Percentiles rank a stretch among this genome's conserved stretches.
Conservation (phyloP, 2,113 vertebrate species). For the Ammodytes marinus region DNA sequence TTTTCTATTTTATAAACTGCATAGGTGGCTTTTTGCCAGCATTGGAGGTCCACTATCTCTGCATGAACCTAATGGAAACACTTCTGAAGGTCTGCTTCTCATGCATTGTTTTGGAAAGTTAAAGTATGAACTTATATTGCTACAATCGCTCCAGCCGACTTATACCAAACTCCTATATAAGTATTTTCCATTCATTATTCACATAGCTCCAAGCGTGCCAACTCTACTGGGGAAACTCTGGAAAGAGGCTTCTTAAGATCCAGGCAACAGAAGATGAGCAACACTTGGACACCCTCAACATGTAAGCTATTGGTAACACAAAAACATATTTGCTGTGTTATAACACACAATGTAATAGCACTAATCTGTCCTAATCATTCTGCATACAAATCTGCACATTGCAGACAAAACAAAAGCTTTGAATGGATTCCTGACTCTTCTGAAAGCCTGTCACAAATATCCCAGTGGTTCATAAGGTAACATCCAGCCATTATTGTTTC, state of each 20-base stretch:
- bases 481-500: constrained; percentile 32
- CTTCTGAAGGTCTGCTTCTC: constrained; percentile 8
- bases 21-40: not conserved
- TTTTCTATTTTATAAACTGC: not conserved
- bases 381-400: constrained; percentile 12
- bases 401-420: constrained; percentile 31
- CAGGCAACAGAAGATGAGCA: constrained; percentile 18
- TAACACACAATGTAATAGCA: constrained; percentile 16
- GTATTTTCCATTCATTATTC: constrained; percentile 69
- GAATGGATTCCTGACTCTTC: constrained; percentile 28
- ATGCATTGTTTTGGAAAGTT: constrained; percentile 19
- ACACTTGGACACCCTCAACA: constrained; percentile 23
- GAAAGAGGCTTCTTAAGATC: constrained; percentile 24
- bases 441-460: constrained; percentile 32
- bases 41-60: not conserved
- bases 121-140: constrained; percentile 19
- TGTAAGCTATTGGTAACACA: not conserved
- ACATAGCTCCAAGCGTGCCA: constrained; percentile 46
- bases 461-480: constrained; percentile 50
- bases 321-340: not conserved
- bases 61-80: constrained; percentile 1
- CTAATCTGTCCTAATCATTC: constrained; percentile 22
- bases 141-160: constrained; percentile 14
- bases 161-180: constrained; percentile 37
- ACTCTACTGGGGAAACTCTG: constrained; percentile 50